Evolutionary conservation across 2,888 invertebrate genomes (phyloP), one percentile per base, ranked within the genome.

Genomic region (Malacosoma neustria): DNA sequence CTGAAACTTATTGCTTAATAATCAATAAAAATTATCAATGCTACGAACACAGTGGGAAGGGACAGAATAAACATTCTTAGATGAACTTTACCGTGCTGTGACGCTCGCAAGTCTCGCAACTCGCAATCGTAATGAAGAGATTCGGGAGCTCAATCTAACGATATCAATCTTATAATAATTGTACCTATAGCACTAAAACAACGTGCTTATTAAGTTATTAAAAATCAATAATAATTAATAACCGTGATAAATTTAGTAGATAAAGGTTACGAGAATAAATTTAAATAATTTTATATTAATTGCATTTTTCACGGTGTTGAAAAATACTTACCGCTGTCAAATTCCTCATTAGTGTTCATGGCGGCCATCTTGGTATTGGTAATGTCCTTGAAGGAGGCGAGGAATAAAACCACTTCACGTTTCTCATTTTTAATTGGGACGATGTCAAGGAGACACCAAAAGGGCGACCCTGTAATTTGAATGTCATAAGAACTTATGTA

Each of bases 401-500:
- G 90, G 77, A 96, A 98, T 60, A 98, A 88, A 15, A 98, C 98
- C 65, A 98, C 97, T 87, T 97, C 97, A 46, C 97, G 91, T 80
- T 98, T 98, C 77, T 98, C 98, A 89, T 98, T 98, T 88, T 98
- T 98, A 84, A 98, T 98, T 67, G 98, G 98, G 46, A 98, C 97
- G 75, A 98, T 96, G 86, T 98, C 98, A 82, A 98, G 89, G 57
- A 98, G 89, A 85, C 97, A 98, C 94, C 97, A 96, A 82, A 98
- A 98, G 37, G 95, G 93, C 54, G 92, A 91, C 49, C 95, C 97
- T 97, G 89, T 34, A 68, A 57, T 52, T 51, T 46, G 42, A 57
- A 60, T 56, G 15, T 51, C n/a, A n/a, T n/a, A n/a, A n/a, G n/a
- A n/a, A n/a, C n/a, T n/a, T n/a, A n/a, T n/a, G n/a, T n/a, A n/a